A percentile compares a stretch with the other conserved stretches of the same genome.
These are phyloP conservation scores for Potorous gilbertii DNA, from an alignment of 2,797 vertebrate genomes.

Conservation along the genomic window DNA sequence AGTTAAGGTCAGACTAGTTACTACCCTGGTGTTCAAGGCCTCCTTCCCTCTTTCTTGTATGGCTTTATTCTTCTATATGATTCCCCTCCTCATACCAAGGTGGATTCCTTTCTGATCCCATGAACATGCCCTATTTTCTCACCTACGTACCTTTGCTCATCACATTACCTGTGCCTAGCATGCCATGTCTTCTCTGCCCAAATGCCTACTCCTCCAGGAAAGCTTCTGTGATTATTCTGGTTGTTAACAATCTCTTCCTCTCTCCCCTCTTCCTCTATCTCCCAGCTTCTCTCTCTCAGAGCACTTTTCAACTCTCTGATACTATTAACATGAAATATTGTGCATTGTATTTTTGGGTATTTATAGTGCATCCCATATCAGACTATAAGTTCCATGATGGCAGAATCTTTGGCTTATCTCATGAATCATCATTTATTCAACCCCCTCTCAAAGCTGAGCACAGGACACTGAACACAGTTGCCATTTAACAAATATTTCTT, in stretches of 20 bases:
- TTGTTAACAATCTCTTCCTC: rapidly evolving
- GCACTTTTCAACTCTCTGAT: not conserved
- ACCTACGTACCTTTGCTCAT: not conserved
- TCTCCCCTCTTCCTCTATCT: rapidly evolving
- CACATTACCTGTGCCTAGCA: not conserved
- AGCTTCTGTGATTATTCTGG: not conserved
- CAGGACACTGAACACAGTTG: not conserved
- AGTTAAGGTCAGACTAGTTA: not conserved
- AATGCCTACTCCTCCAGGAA: not conserved
- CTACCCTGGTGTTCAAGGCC: not conserved
- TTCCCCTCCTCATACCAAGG: not conserved
- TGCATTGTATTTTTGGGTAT: not conserved
- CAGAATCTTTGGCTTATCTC: not conserved
- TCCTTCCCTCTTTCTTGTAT: not conserved
- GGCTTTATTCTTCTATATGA: not conserved
- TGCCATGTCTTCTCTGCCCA: not conserved
- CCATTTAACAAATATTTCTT: not conserved
- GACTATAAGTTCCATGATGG: not conserved
- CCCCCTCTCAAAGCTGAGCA: not conserved
- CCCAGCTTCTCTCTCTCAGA: not conserved
- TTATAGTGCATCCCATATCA: not conserved
- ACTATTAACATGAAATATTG: not conserved
- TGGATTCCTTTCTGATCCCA: not conserved
- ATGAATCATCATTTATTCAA: not conserved
- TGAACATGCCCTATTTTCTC: not conserved